Conservation (phyloP, 2,797 vertebrate genomes). For the Furcifer pardalis region DNA sequence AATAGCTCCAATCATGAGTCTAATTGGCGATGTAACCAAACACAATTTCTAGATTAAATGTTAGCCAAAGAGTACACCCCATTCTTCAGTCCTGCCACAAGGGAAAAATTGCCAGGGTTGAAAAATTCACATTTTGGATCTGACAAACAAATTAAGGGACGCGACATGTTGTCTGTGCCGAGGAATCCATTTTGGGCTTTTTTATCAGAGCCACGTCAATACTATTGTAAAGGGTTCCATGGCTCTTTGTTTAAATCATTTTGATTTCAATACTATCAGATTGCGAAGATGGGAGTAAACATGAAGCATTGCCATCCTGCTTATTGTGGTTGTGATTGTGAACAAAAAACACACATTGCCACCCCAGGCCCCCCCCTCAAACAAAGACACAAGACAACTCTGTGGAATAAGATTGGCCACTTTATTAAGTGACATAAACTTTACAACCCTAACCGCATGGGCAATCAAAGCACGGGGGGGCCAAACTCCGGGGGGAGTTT, state of each 20-base stretch:
- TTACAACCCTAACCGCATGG: too few relatives aligned
- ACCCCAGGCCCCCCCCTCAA: too few relatives aligned
- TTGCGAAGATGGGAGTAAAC: conserved; percentile 65
- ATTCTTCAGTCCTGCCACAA: conserved; percentile 41
- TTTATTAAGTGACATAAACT: too few relatives aligned
- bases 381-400: too few relatives aligned
- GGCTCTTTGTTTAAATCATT: conserved; percentile 68
- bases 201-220: conserved; percentile 59
- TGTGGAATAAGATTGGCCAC: too few relatives aligned
- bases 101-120: conserved; percentile 50
- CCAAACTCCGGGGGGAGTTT: too few relatives aligned
- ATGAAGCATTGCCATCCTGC: conserved; percentile 51
- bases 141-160: conserved; percentile 68
- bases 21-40: conserved; percentile 43
- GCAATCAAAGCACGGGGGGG: too few relatives aligned
- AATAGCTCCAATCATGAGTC: conserved; percentile 27
- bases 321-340: conserved; percentile 57
- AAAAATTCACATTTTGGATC: conserved; percentile 56
- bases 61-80: conserved; percentile 4
- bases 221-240: conserved; percentile 54
- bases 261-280: conserved; percentile 62
- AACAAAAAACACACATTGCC: conserved; percentile 56
- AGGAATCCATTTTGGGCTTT: conserved; percentile 62
- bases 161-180: conserved; percentile 63
- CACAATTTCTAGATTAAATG: conserved; percentile 43